Percentiles rank a stretch among this genome's conserved stretches.
phyloP scores from a whole-genome alignment of 2,888 invertebrate genomes.

The Palloptera scutellata region DNA sequence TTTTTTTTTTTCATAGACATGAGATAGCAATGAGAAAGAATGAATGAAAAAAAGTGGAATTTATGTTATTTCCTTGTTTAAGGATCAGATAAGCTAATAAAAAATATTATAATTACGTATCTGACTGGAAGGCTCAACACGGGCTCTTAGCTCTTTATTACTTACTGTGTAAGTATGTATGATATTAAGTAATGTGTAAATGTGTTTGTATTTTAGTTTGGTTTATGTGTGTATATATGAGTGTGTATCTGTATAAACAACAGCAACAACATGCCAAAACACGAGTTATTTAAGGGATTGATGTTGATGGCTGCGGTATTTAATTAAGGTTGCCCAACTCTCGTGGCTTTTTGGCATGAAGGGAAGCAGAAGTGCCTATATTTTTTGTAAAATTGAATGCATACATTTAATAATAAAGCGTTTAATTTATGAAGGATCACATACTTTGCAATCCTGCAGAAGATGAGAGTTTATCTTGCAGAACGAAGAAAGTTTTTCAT shows the following conservation, averaged over 20 bases:
- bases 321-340: no score
- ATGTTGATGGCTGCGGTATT: background rate
- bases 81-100: conserved; percentile 63
- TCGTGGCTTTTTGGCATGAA: background rate
- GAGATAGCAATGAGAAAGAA: no score
- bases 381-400: conserved; percentile 30
- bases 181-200: no score
- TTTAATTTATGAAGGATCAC: conserved; percentile 28
- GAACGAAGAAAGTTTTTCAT: no score
- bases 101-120: conserved; percentile 64
- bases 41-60: no score
- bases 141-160: conserved; percentile 33
- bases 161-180: conserved; percentile 25
- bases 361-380: background rate
- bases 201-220: conserved; percentile 14
- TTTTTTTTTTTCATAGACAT: conserved; percentile 16
- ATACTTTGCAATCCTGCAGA: background rate
- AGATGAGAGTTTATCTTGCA: background rate
- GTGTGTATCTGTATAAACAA: no score
- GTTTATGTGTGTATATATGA: background rate
- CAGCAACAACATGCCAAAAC: no score
- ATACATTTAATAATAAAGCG: conserved; percentile 17
- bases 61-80: conserved; percentile 52
- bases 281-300: background rate
- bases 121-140: conserved; percentile 44